phyloP scores from a whole-genome alignment of 92 coral and sea anemone genomes.

The Hydrozoanthus gracilis region DNA sequence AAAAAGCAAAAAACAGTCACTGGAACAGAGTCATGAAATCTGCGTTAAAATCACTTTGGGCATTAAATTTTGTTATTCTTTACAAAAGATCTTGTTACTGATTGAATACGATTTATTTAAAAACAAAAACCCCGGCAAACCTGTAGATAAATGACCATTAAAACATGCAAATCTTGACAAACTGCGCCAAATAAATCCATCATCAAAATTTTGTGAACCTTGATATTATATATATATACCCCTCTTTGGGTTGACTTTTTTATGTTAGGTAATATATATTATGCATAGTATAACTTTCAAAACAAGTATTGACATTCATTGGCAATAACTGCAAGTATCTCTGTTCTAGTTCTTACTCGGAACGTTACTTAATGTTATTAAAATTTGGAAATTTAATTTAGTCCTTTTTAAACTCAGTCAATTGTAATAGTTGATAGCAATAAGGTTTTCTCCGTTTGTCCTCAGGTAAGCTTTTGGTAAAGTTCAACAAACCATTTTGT shows the following conservation, averaged over 20 bases:
- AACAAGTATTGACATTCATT: too few relatives aligned
- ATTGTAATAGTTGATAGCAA: too few relatives aligned
- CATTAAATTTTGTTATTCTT: neutral
- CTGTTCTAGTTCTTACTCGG: too few relatives aligned
- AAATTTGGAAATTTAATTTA: neutral
- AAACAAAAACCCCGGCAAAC: neutral
- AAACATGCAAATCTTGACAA: too few relatives aligned
- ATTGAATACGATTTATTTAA: too few relatives aligned
- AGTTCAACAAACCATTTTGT: too few relatives aligned
- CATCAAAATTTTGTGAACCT: neutral
- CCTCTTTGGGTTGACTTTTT: neutral
- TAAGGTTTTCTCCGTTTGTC: too few relatives aligned
- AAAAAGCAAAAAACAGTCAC: neutral
- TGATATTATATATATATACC: neutral
- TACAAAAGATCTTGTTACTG: too few relatives aligned
- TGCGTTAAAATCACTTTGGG: too few relatives aligned
- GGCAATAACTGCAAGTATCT: neutral
- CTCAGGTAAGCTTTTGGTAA: too few relatives aligned
- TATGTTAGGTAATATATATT: neutral
- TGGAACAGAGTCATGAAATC: neutral
- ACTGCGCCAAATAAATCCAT: too few relatives aligned
- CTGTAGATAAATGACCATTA: neutral
- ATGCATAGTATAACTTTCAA: neutral
- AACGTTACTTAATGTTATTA: neutral
- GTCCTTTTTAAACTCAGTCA: neutral